Evolutionary conservation across 1,140 invertebrate species (phyloP), one percentile per base, ranked within the genome.

Genomic region (Druon quercuslanigerum): DNA sequence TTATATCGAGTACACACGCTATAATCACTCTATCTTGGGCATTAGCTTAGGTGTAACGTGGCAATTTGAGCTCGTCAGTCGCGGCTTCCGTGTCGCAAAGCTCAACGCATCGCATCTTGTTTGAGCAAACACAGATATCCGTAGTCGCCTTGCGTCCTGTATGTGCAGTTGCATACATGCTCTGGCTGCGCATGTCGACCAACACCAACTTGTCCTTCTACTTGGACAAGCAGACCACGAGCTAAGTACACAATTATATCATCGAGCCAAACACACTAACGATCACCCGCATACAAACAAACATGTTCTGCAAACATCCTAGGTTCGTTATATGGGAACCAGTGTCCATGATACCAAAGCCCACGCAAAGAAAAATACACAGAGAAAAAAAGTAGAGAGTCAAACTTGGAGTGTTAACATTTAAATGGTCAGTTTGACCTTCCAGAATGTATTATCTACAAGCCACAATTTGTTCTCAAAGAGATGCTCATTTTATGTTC

Each of bases 241-340:
- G 50, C 73, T 83, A 77, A 83, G 83, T 82, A 86, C 80, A 85
- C 86, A 86, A 85, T 85, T 83, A 81, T 85, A 85, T 87, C 85
- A 86, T 87, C 78, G 75, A 75, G 50, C 80, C 77, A 87, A 87
- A 87, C 84, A 85, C 82, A 78, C 83, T 82, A 83, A 86, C 85
- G 83, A 83, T 82, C 82, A 77, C 80, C 72, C 70, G 78, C 74
- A 77, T 73, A 76, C 73, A 82, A 75, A 75, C 84, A 85, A 86
- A 85, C 78, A 79, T 66, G 60, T 66, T 66, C 60, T 7, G 6
- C 60, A 66, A 33, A 66, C 52, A 75, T 74, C 79, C 25, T 66
- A 78, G 50, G 19, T 25, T 72, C 82, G 46, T 33, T 57, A 33
- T 81, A 78, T 79, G 79, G 80, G 79, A 79, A 75, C 78, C 51